Percentiles rank a stretch among this genome's conserved stretches.
Conservation (phyloP, 2,797 vertebrate species). For the Eospalax fontanierii region DNA sequence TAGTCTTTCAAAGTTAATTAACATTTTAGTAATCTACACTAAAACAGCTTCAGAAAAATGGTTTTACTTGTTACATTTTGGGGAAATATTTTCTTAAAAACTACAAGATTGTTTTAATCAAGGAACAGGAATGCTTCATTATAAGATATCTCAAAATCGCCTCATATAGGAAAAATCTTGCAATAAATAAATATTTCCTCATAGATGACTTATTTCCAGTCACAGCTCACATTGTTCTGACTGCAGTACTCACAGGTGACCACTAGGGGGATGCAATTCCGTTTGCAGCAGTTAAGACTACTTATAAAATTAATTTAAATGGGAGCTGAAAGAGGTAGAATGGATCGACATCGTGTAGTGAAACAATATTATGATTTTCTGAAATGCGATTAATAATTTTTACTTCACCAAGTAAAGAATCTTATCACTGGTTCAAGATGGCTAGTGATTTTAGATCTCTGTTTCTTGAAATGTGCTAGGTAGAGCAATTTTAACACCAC, state of each 20-base stretch:
- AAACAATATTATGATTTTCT: slow-evolving; percentile 4
- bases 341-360: neutral
- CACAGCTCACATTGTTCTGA: neutral
- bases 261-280: slow-evolving; percentile 59
- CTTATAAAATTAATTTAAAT: slow-evolving; percentile 17
- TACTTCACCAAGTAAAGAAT: neutral
- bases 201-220: neutral
- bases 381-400: slow-evolving; percentile 12
- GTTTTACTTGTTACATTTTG: slow-evolving; percentile 23
- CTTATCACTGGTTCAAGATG: neutral
- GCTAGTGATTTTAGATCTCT: slow-evolving; percentile 32
- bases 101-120: neutral
- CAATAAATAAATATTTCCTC: slow-evolving; percentile 24
- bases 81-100: neutral
- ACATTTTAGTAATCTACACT: slow-evolving; percentile 28
- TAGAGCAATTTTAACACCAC: neutral
- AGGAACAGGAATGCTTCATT: slow-evolving; percentile 18
- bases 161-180: neutral
- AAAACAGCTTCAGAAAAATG: slow-evolving; percentile 33
- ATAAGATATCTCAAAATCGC: neutral
- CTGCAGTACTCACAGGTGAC: slow-evolving; percentile 26
- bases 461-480: slow-evolving; percentile 17
- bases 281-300: neutral
- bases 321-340: neutral
- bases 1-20: slow-evolving; percentile 56